Evolutionary conservation across 1,140 invertebrate species (phyloP).

Genomic region (Cydia amplana): DNA sequence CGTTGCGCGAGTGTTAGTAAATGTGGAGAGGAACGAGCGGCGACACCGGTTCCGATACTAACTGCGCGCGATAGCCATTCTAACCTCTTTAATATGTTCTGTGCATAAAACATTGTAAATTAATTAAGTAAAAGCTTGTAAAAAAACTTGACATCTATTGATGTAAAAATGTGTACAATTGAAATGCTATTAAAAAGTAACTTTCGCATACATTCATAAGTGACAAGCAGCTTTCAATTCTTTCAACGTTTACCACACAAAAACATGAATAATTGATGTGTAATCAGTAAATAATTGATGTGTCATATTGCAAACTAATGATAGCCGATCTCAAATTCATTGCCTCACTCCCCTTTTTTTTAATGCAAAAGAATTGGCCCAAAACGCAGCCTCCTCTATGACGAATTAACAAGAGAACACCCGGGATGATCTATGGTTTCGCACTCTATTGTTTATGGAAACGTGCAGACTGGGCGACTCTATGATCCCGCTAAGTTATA

Average conservation of each 20-base stretch:
- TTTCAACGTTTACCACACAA: not conserved
- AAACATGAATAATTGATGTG: not conserved
- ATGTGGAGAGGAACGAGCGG: no score
- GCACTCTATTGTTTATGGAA: conserved; percentile 47
- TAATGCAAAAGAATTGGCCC: conserved; percentile 48
- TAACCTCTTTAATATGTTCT: no score
- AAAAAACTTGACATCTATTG: not conserved
- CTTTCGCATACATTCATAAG: not conserved
- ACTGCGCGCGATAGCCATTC: no score
- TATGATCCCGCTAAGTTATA: not conserved
- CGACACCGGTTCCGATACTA: no score
- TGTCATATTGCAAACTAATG: conserved; percentile 17
- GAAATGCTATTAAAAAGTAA: not conserved
- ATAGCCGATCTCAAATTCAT: conserved; percentile 8
- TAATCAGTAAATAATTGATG: conserved; percentile 13
- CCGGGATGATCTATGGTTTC: conserved; percentile 60
- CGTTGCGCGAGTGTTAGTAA: no score
- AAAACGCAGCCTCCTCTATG: conserved; percentile 54
- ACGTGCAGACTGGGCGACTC: conserved; percentile 5
- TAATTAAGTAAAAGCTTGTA: no score
- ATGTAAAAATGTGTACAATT: not conserved
- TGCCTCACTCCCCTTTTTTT: conserved; percentile 23
- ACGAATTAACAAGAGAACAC: conserved; percentile 69
- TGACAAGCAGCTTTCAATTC: not conserved
- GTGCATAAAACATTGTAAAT: no score